phyloP scores from a whole-genome alignment of 2,888 invertebrate genomes.

The Morpho helenor region DNA sequence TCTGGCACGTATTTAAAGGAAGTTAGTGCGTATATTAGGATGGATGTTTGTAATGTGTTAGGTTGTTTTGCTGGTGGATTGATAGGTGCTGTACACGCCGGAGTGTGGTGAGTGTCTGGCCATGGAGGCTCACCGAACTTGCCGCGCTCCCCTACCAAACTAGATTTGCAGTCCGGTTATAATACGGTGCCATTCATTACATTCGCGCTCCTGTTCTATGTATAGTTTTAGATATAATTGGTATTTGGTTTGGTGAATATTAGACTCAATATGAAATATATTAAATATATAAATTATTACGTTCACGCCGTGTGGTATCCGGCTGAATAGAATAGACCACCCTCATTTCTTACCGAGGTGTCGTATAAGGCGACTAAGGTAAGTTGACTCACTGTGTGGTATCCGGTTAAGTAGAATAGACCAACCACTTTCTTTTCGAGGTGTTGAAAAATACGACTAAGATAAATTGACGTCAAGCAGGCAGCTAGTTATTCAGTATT shows the following conservation, averaged over 20 bases:
- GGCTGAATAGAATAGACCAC: too few species aligned
- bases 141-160: constrained; percentile 75
- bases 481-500: too few species aligned
- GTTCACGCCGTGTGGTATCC: background rate
- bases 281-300: constrained; percentile 1
- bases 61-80: constrained; percentile 33
- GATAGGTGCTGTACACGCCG: constrained; percentile 60
- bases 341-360: too few species aligned
- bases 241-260: constrained; percentile 16
- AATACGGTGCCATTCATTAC: constrained; percentile 72
- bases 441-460: too few species aligned
- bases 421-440: too few species aligned
- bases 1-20: constrained; percentile 19
- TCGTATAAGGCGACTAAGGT: too few species aligned
- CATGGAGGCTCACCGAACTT: constrained; percentile 77
- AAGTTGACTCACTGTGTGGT: too few species aligned
- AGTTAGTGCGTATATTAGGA: constrained; percentile 30
- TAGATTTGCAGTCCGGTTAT: constrained; percentile 76
- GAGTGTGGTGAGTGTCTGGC: constrained; percentile 77
- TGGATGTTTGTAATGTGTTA: constrained; percentile 31
- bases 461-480: too few species aligned
- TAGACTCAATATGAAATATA: constrained; percentile 7
- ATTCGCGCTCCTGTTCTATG: constrained; percentile 61
- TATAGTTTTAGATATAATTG: constrained; percentile 53
- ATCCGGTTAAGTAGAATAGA: too few species aligned